Evolutionary conservation across 2,113 vertebrate species (phyloP), one percentile per base, ranked within the genome.

Genomic region (Pluvianellus socialis): DNA sequence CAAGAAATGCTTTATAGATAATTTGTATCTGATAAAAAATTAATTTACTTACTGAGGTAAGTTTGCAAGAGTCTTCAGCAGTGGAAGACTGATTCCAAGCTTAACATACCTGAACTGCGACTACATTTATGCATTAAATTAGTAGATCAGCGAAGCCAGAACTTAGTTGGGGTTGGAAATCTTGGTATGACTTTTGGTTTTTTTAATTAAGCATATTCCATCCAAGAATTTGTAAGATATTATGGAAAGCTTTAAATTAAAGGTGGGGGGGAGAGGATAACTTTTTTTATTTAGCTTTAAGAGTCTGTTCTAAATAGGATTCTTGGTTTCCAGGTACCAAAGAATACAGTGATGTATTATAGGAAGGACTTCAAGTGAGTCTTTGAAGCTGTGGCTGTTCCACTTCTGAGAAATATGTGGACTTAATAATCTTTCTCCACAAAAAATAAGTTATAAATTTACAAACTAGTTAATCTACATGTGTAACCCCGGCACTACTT

Each of bases 181-280:
- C 62, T 80, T 44, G 10, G 2, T 55, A 38, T 66, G 59, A 44
- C 20, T 80, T 82, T n/a, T 55, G 12, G 67, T 45, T n/a, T 8
- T 18, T 65, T 82, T 87, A 22, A 58, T 68, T 62, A 71, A 80
- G 23, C 26, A 26, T 73, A 74, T 86, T 88, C 22, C 20, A 47
- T 15, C 4, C 13, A 74, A 83, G 30, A 55, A 74, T 70, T 77
- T 74, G 6, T 76, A 63, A 58, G 12, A 63, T 23, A 47, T 4
- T 32, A 14, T 20, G 16, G 22, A 92, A 88, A 92, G 10, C 10
- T 91, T 92, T 58, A 63, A 53, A 38, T 21, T 68, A 35, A 56
- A 79, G n/a, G n/a, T n/a, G 3, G 0, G 0, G 2, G 7, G 7
- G 2, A 58, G 13, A 73, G 5, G 15, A 26, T 27, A 56, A 7